These are phyloP conservation scores for Sinocyclocheilus maitianheensis DNA, from an alignment of 2,113 vertebrate genomes.

Conservation along the genomic window DNA sequence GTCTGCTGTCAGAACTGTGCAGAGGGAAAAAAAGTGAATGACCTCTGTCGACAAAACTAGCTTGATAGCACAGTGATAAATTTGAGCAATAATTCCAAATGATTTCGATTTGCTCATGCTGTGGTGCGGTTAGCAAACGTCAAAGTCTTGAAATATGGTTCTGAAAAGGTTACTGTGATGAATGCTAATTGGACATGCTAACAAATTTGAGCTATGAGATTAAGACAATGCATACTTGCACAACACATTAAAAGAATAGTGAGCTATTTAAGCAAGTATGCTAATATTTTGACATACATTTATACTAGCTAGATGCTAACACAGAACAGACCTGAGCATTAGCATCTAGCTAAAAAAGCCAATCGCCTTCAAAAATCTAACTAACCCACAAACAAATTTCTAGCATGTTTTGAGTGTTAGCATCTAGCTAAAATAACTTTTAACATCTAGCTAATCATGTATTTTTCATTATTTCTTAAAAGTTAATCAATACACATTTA, in stretches of 20 bases:
- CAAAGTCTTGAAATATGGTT: neutral
- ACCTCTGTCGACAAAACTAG: neutral
- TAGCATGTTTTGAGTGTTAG: too few relatives aligned
- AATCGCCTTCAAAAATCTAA: too few relatives aligned
- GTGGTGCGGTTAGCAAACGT: neutral
- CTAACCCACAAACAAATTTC: too few relatives aligned
- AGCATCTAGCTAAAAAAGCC: too few relatives aligned
- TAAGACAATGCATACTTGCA: too few relatives aligned
- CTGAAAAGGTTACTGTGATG: conserved; percentile 3
- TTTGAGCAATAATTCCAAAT: neutral
- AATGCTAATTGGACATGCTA: neutral
- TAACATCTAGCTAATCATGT: too few relatives aligned
- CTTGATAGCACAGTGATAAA: neutral
- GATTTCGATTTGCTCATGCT: neutral
- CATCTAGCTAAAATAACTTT: too few relatives aligned
- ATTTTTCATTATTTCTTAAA: neutral
- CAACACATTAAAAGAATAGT: too few relatives aligned
- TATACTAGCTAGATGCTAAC: too few relatives aligned
- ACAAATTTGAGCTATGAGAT: neutral
- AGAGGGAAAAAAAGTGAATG: neutral
- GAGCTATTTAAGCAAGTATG: neutral
- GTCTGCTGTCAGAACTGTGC: conserved; percentile 22
- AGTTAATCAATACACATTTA: neutral
- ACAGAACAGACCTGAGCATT: too few relatives aligned
- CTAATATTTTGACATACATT: too few relatives aligned